A percentile compares a stretch with the other conserved stretches of the same genome.
Evolutionary conservation across 2,888 invertebrate genomes (phyloP).

Genomic region (Leptinotarsa peninsularis): DNA sequence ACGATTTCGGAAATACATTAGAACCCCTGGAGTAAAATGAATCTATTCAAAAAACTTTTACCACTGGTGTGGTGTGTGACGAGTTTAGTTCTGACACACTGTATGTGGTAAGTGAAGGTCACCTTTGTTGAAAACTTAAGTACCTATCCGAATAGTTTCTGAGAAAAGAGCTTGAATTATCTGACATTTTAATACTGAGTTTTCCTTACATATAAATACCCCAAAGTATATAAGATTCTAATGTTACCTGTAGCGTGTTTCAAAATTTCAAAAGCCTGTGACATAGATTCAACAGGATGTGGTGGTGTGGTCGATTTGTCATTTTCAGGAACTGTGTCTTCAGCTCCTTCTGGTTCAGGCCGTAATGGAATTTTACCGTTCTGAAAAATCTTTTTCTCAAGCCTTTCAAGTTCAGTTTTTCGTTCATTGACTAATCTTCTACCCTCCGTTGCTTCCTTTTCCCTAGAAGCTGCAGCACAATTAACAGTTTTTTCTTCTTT

Average conservation of each 20-base stretch:
- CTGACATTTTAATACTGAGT: too few relatives aligned
- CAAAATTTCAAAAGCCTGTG: slow-evolving; percentile 78
- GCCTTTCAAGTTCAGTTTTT: slow-evolving; percentile 78
- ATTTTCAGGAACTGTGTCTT: slow-evolving; percentile 62
- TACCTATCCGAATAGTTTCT: too few relatives aligned
- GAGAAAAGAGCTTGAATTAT: too few relatives aligned
- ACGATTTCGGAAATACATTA: too few relatives aligned
- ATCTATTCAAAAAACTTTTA: too few relatives aligned
- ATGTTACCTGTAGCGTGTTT: slow-evolving; percentile 78
- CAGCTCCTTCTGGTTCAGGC: slow-evolving; percentile 60
- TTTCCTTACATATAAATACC: too few relatives aligned
- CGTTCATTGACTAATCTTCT: slow-evolving; percentile 79
- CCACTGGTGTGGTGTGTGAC: too few relatives aligned
- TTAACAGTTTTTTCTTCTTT: slow-evolving; percentile 79
- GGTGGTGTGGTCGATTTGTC: slow-evolving; percentile 54
- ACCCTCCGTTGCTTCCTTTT: slow-evolving; percentile 73
- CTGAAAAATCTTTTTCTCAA: slow-evolving; percentile 83
- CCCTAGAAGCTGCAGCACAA: slow-evolving; percentile 75
- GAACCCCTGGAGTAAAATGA: too few relatives aligned
- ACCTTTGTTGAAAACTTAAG: too few relatives aligned
- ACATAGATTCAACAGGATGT: slow-evolving; percentile 68
- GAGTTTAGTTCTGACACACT: too few relatives aligned
- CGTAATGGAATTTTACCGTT: slow-evolving; percentile 66
- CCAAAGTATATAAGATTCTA: too few relatives aligned
- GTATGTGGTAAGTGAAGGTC: too few relatives aligned